Conservation (phyloP, 2,888 invertebrate genomes). For the Strigamia maritima region DNA sequence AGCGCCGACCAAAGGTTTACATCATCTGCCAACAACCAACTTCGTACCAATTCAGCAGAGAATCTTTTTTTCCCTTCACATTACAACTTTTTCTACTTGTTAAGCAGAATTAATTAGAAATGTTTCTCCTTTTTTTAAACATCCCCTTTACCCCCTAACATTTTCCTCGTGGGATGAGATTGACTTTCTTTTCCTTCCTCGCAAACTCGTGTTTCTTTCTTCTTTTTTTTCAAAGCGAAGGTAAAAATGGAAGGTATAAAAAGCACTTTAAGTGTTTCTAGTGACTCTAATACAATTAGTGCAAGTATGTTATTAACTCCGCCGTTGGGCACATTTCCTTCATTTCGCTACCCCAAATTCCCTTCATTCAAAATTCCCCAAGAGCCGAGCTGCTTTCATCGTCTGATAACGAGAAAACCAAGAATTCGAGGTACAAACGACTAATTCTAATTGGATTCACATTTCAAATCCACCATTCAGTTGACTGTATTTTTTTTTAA, state of each 20-base stretch:
- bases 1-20: not conserved
- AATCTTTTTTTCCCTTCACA: not conserved
- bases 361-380: slow-evolving; percentile 22
- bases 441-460: slow-evolving; percentile 17
- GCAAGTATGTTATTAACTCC: slow-evolving; percentile 21
- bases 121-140: not conserved
- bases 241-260: not conserved
- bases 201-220: not conserved
- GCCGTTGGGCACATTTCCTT: slow-evolving; percentile 27
- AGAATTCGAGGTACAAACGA: not conserved
- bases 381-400: slow-evolving; percentile 2
- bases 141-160: not conserved
- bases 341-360: slow-evolving; percentile 1
- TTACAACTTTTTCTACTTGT: not conserved
- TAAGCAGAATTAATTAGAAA: slow-evolving; percentile 17
- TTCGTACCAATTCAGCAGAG: not conserved
- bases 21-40: not conserved
- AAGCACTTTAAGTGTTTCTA: slow-evolving; percentile 24
- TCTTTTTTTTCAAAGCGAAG: not conserved
- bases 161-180: slow-evolving; percentile 12
- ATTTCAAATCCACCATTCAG: not conserved
- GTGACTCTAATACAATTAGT: slow-evolving; percentile 24
- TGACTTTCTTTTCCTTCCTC: not conserved
- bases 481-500: not conserved
- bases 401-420: not conserved